Base-by-base conservation (phyloP, 2,888 invertebrate genomes). In the Melangyna quadrimaculata region DNA sequence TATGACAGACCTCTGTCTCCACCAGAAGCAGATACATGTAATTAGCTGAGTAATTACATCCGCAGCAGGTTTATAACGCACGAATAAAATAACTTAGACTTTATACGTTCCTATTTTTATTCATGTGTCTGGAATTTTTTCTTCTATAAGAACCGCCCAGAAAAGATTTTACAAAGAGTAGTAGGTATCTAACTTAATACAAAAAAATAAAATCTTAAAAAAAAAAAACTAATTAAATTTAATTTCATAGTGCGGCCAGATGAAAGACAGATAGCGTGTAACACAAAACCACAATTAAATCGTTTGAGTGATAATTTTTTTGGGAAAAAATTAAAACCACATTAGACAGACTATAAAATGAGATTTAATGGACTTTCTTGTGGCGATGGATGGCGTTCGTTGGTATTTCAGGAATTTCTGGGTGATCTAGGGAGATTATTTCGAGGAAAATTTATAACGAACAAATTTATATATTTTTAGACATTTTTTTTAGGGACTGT, bases 1-100 rank as follows among this genome's bases (percentile, higher is more conserved):
- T 8, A 17, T 12, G 4, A 43, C 72, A 72, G 40, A 69, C 69
- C 43, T n/a, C n/a, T n/a, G n/a, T n/a, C n/a, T 82, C 72, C 51
- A 83, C 70, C 22, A 71, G 71, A 61, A 65, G 75, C 67, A 80
- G 22, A 67, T 48, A 22, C 24, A 67, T 51, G 67, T 80, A 75
- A 84, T 84, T 77, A 80, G 37, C 75, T 27, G 57, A 79, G 65
- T 79, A 84, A 84, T 80, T 84, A 84, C 80, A 75, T 73, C 75
- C 80, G 75, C 71, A 67, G 75, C 80, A 80, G 67, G 80, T 84
- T n/a, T 80, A 71, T 67, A 84, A 61, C 71, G 69, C 84, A 77
- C 80, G 72, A 72, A 10, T 4, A 37, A 22, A 72, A 80, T 75
- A 67, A 3, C 10, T 2, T 48, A 48, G 32, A 48, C 17, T 51